phyloP scores from a whole-genome alignment of 1,140 invertebrate species.

The Coenobita brevimanus region DNA sequence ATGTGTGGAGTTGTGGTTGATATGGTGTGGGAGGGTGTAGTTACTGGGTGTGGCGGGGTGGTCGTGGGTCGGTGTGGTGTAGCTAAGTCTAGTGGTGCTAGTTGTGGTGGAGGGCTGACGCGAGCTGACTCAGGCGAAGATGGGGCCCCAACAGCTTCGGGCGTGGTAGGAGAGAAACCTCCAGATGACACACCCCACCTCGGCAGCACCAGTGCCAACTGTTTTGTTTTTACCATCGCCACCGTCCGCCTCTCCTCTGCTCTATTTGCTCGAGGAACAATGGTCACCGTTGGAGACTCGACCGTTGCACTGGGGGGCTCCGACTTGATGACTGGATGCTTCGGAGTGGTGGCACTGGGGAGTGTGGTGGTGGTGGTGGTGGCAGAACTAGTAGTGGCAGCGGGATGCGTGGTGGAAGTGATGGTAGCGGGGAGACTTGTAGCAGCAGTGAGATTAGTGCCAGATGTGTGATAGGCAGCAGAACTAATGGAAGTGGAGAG shows the following conservation, averaged over 20 bases:
- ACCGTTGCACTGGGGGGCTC: too few relatives aligned
- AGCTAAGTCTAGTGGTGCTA: conserved; percentile 49
- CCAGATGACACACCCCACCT: conserved; percentile 31
- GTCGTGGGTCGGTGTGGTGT: conserved; percentile 38
- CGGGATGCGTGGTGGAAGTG: too few relatives aligned
- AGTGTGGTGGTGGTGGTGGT: background rate
- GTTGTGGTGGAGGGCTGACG: conserved; percentile 35
- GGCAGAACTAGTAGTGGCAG: background rate
- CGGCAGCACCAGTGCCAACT: conserved; percentile 48
- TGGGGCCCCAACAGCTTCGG: conserved; percentile 45
- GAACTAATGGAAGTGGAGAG: too few relatives aligned
- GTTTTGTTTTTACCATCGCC: conserved; percentile 20
- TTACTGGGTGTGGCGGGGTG: conserved; percentile 23
- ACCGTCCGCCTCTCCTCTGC: background rate
- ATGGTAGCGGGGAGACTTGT: too few relatives aligned
- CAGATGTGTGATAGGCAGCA: too few relatives aligned
- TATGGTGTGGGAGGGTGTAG: conserved; percentile 46
- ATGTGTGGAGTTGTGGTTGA: conserved; percentile 13
- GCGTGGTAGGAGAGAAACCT: conserved; percentile 14
- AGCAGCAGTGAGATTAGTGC: too few relatives aligned
- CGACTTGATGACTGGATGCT: background rate
- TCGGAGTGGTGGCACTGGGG: background rate
- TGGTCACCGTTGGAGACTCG: background rate
- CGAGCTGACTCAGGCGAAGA: conserved; percentile 56
- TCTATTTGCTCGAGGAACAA: background rate